Base-by-base conservation (phyloP, 1,140 invertebrate species). In the Gryon sp. region DNA sequence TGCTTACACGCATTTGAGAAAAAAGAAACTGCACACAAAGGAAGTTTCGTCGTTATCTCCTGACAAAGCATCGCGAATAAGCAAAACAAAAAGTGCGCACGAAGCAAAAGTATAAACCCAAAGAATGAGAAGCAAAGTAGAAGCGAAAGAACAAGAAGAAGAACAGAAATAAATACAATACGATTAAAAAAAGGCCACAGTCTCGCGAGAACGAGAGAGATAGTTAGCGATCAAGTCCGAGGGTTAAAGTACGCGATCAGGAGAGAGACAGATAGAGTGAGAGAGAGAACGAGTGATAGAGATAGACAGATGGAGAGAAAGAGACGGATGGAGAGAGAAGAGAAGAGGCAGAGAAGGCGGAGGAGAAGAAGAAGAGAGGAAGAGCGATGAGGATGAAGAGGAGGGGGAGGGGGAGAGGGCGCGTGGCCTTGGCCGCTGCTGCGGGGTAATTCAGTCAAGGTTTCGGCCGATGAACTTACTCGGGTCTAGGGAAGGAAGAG, bases 391-490 rank as follows among this genome's bases (percentile, higher is more conserved):
- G 65, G 46, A 72, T 59, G 79, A 53, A 70, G 69, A 45, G 34
- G 48, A 22, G 48, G 22, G 69, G 30, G 52, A 16, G 18, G 50
- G 15, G 63, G 77, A 80, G 84, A 82, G 82, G 80, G 82, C 78
- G 81, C 84, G 83, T 90, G 89, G 90, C 90, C 90, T 91, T 91
- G 90, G 90, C 90, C 90, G 90, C 85, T 83, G 89, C 84, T 86
- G 89, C 87, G 90, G 91, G 91, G 91, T 92, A 92, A 92, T 91
- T 92, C 91, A 92, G 91, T 92, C 91, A 92, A 92, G 91, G 91
- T 92, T 91, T 90, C 89, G 90, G 90, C 84, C 90, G 89, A 90
- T 91, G 91, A 92, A 91, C 91, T 90, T 88, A 82, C 80, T 83
- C 74, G 69, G n/a, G 63, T 11, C 34, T 28, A 38, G 55, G 82